Evolutionary conservation across 2,888 invertebrate genomes (phyloP).

Genomic region (Xestia ashworthii): DNA sequence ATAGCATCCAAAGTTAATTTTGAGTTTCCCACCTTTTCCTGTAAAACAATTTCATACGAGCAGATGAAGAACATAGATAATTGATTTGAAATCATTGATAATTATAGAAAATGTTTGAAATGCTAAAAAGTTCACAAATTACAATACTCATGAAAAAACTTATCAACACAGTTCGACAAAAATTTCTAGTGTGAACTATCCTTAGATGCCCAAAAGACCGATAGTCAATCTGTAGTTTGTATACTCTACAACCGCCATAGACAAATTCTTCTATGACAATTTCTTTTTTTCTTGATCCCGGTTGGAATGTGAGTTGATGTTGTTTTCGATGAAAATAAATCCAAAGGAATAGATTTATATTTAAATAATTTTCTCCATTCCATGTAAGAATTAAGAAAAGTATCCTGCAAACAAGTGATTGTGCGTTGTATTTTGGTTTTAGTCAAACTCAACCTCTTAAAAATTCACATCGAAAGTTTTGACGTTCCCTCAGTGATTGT

Average conservation of each 20-base stretch:
- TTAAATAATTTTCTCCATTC: constrained; percentile 67
- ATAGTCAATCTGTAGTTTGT: constrained; percentile 9
- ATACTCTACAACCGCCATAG: constrained; percentile 67
- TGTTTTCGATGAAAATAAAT: constrained; percentile 83
- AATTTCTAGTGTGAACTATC: neutral
- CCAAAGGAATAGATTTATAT: constrained; percentile 78
- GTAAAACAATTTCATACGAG: neutral
- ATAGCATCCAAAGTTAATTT: too few relatives aligned
- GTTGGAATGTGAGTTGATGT: constrained; percentile 88
- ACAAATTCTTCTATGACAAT: constrained; percentile 73
- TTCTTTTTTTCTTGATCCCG: constrained; percentile 88
- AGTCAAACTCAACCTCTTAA: constrained; percentile 60
- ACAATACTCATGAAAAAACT: too few relatives aligned
- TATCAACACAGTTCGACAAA: too few relatives aligned
- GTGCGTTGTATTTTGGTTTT: constrained; percentile 78
- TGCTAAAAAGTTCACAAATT: too few relatives aligned
- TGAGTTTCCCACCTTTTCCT: neutral
- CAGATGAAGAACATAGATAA: too few relatives aligned
- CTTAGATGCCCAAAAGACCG: constrained; percentile 26
- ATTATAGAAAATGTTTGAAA: too few relatives aligned
- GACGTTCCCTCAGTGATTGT: constrained; percentile 80
- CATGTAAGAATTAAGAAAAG: constrained; percentile 69
- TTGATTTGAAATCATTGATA: too few relatives aligned
- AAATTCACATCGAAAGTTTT: constrained; percentile 72
- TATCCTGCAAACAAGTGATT: constrained; percentile 77